phyloP scores from a whole-genome alignment of 2,797 vertebrate species.

The Muraenolepis orangiensis region DNA sequence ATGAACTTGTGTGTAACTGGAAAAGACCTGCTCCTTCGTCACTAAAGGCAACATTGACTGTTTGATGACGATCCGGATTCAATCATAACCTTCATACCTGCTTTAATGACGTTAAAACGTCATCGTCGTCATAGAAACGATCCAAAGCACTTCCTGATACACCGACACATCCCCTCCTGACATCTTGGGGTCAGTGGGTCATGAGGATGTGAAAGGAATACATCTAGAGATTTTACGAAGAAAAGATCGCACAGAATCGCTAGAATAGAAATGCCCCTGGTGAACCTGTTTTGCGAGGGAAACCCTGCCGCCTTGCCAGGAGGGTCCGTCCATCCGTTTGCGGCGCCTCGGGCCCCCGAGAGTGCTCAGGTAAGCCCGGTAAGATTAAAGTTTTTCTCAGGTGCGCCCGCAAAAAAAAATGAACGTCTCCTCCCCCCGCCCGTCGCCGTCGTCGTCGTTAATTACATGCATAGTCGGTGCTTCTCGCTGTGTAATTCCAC shows the following conservation, averaged over 20 bases:
- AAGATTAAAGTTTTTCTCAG: slow-evolving; percentile 23
- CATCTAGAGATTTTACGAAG: neutral
- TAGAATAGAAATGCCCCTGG: no score
- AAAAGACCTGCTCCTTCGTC: no score
- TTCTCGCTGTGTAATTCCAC: slow-evolving; percentile 58
- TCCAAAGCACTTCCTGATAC: neutral
- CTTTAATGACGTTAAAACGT: neutral
- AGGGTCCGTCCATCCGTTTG: no score
- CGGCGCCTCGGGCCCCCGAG: no score
- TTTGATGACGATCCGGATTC: neutral
- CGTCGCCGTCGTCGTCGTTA: slow-evolving; percentile 33
- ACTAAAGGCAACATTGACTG: neutral
- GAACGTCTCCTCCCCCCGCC: slow-evolving; percentile 38
- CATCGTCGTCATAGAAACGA: neutral
- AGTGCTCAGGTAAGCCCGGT: no score
- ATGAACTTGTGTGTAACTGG: no score
- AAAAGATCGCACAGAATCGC: neutral
- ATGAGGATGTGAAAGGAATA: neutral
- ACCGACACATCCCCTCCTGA: neutral
- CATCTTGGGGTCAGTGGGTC: neutral
- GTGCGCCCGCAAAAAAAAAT: slow-evolving; percentile 48
- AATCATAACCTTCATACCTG: neutral
- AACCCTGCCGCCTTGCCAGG: no score
- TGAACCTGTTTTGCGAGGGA: neutral
- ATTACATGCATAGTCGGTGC: slow-evolving; percentile 57